phyloP scores from a whole-genome alignment of 2,113 vertebrate species.

The Hassar affinis region DNA sequence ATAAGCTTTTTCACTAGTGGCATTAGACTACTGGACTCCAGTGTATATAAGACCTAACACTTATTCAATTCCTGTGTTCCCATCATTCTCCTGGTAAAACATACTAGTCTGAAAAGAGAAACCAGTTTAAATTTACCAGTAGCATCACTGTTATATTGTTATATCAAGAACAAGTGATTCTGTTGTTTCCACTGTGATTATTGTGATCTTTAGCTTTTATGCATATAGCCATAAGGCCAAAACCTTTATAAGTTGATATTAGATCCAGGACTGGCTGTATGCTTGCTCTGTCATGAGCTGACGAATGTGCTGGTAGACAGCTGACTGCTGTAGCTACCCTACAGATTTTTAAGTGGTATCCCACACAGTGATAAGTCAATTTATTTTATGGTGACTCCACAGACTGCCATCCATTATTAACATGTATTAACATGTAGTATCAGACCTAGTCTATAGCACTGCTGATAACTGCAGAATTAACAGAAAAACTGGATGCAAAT shows the following conservation, averaged over 20 bases:
- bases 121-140: no score
- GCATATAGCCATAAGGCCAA: not conserved
- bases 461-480: not conserved
- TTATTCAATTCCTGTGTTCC: not conserved
- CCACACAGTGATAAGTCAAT: no score
- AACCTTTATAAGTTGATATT: not conserved
- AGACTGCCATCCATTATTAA: not conserved
- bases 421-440: not conserved
- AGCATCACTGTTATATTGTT: not conserved
- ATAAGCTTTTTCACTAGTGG: not conserved
- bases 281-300: not conserved
- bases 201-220: not conserved
- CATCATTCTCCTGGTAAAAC: not conserved
- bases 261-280: not conserved
- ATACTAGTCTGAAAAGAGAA: not conserved
- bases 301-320: not conserved
- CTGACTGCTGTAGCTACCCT: no score
- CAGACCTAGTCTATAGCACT: not conserved
- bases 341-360: not conserved
- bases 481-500: not conserved
- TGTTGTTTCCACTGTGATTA: not conserved
- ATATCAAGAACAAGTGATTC: not conserved
- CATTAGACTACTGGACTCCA: not conserved
- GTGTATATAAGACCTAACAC: not conserved
- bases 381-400: not conserved